Conservation (phyloP, 2,888 invertebrate species). For the Cataglyphis rosenhaueri region DNA sequence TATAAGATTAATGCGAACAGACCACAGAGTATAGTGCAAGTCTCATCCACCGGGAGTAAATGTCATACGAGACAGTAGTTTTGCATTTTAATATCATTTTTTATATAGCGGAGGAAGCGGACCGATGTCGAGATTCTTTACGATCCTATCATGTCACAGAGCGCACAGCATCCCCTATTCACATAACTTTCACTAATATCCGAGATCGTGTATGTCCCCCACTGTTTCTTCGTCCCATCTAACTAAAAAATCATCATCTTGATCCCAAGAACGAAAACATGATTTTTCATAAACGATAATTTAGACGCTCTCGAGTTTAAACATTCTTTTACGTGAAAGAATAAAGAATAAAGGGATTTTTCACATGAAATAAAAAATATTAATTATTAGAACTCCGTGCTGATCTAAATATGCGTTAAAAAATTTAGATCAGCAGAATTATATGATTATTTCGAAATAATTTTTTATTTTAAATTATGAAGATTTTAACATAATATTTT, state of each 20-base stretch:
- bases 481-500: background rate
- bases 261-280: constrained; percentile 5
- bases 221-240: constrained; percentile 67
- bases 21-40: background rate
- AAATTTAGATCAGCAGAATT: background rate
- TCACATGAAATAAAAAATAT: background rate
- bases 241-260: constrained; percentile 54
- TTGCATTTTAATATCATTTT: constrained; percentile 51
- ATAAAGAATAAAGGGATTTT: background rate
- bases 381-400: background rate
- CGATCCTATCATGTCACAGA: constrained; percentile 58
- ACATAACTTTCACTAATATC: constrained; percentile 68
- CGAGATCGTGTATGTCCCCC: constrained; percentile 68
- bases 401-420: background rate
- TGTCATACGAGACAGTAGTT: constrained; percentile 40
- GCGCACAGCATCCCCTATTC: constrained; percentile 55
- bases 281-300: constrained; percentile 11
- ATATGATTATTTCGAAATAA: background rate
- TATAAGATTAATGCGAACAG: background rate
- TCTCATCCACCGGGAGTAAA: constrained; percentile 21
- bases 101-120: background rate
- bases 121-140: constrained; percentile 30
- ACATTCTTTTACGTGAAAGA: background rate
- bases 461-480: background rate
- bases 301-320: background rate